Conservation (phyloP, 1,140 invertebrate species). For the Anoplophora glabripennis region DNA sequence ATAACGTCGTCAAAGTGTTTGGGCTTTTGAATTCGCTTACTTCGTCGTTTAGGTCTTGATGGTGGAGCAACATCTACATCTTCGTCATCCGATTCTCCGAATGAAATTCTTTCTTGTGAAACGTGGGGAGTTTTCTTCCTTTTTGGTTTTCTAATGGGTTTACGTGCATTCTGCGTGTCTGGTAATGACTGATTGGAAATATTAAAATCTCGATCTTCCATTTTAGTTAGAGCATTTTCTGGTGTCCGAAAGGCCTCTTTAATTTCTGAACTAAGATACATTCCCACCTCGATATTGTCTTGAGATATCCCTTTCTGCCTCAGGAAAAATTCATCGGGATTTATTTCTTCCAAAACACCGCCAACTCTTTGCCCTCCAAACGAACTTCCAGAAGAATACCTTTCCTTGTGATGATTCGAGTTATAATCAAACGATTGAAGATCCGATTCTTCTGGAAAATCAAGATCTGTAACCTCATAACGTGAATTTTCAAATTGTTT, state of each 20-base stretch:
- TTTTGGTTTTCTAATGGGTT: constrained; percentile 47
- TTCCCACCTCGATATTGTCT: constrained; percentile 73
- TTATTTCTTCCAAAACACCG: constrained; percentile 76
- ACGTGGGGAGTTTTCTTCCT: constrained; percentile 47
- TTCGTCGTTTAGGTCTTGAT: constrained; percentile 46
- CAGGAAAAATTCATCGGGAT: constrained; percentile 83
- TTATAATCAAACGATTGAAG: constrained; percentile 17
- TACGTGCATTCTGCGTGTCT: constrained; percentile 30
- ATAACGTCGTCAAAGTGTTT: constrained; percentile 30
- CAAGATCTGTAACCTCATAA: constrained; percentile 8
- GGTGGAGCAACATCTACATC: constrained; percentile 43
- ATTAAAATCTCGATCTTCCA: constrained; percentile 45
- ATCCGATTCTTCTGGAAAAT: constrained; percentile 10
- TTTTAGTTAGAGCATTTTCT: constrained; percentile 60
- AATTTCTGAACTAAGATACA: constrained; percentile 74
- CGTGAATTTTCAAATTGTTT: neutral
- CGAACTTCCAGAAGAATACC: constrained; percentile 31
- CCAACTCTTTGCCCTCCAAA: constrained; percentile 40
- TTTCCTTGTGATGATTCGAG: constrained; percentile 25
- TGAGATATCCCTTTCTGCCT: constrained; percentile 75
- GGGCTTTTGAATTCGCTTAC: constrained; percentile 35
- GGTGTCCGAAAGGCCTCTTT: constrained; percentile 70
- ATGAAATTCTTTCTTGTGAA: constrained; percentile 39
- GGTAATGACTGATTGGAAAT: constrained; percentile 39
- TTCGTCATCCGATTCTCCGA: constrained; percentile 39